Evolutionary conservation across 2,113 vertebrate genomes (phyloP), one percentile per base, ranked within the genome.

Genomic region (Mus spicilegus): DNA sequence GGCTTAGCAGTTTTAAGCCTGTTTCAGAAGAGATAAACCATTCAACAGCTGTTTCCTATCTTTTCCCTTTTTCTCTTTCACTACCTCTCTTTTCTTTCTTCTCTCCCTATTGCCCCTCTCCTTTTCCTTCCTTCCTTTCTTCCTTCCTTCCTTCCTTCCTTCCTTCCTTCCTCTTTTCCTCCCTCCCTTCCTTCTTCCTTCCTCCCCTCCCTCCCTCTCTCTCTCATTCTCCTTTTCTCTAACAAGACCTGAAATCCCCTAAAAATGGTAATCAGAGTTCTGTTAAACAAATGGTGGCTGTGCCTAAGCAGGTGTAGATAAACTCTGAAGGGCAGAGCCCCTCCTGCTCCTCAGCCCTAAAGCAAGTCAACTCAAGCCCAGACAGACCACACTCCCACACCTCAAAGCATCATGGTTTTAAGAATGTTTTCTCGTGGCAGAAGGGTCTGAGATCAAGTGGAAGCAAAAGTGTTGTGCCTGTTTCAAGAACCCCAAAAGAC

Each of bases 121-220:
- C 42, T 42, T 42, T 5, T 4, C 2, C 4, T 20, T 42, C 9
- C 39, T 4, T 42, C 70, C 9, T 3, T 26, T 2, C 1, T 28
- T 46, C 12, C 5, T 6, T 26, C 2, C 13, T 8, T 16, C 1
- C 13, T 7, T 7, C 3, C 3, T 12, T 17, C 28, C 7, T 7
- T 49, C 19, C 12, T 36, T 7, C 7, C 49, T 20, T 58, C 17
- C 2, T 80, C 5, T 51, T 24, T 33, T 19, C 39, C 69, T 4
- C 54, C 33, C 3, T 78, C 46, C 63, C 1, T 26, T 2, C 9
- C 4, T 46, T 2, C 24, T 13, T 46, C 1, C 22, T 2, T 28
- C 2, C 20, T 20, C 4, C 7, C 11, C 5, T 19, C 39, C 39
- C 9, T 7, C 22, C 10, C 7, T n/a, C 9, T 8, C 9, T 9